phyloP scores from a whole-genome alignment of 2,797 vertebrate species.

The Accipiter superciliosus region DNA sequence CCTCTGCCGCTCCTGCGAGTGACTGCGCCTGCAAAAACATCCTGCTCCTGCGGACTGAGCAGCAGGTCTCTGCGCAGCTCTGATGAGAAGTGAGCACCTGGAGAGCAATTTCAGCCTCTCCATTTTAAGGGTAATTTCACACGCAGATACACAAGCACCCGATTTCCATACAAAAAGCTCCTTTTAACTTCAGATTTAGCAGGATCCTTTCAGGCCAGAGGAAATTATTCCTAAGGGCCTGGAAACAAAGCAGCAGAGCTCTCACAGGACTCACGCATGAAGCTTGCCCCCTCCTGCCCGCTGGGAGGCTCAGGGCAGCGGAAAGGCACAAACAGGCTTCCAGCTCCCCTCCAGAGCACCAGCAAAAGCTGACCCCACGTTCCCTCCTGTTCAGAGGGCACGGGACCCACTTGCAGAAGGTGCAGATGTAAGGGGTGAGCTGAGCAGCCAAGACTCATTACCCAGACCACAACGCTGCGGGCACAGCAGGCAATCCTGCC shows the following conservation, averaged over 20 bases:
- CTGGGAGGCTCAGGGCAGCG: rapidly evolving
- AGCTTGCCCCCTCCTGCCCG: background rate
- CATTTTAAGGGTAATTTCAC: background rate
- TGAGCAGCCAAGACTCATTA: background rate
- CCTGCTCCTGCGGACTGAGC: background rate
- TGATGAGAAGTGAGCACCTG: conserved; percentile 27
- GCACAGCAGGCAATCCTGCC: background rate
- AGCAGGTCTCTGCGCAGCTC: background rate
- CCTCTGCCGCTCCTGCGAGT: background rate
- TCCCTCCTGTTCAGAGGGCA: background rate
- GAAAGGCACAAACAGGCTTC: background rate
- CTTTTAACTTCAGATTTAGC: background rate
- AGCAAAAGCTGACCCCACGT: rapidly evolving
- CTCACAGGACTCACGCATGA: background rate
- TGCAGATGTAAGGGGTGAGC: background rate
- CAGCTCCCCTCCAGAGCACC: background rate
- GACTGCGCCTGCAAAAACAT: background rate
- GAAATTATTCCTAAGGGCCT: background rate
- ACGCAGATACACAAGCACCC: background rate
- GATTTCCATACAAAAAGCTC: conserved; percentile 1
- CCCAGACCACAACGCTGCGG: rapidly evolving
- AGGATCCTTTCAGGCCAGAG: background rate
- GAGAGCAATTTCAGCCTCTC: conserved; percentile 16
- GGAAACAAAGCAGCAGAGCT: background rate
- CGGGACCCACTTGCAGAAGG: background rate